Evolutionary conservation across 30 jellyfish, hydroid and myxozoan genomes (phyloP).

Genomic region (Hydractinia symbiolongicarpus): DNA sequence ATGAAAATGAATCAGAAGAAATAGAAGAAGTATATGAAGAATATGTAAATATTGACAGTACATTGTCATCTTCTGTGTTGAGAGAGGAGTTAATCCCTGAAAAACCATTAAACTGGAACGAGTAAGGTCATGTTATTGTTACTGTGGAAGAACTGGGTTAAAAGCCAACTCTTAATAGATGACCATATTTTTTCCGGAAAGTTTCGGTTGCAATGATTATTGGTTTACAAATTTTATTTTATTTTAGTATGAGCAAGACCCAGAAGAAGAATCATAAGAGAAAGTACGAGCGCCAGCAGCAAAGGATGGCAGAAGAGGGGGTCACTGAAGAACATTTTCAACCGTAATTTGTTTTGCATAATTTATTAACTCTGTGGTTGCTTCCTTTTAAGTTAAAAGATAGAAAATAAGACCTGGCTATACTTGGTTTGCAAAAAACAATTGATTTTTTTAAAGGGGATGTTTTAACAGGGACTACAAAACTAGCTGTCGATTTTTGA

Average conservation of each 20-base stretch:
- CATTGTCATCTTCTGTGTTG: conserved; percentile 11
- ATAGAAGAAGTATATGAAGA: background rate
- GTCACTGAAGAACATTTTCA: conserved; percentile 21
- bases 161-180: background rate
- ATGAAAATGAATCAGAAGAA: background rate
- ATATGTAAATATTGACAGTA: background rate
- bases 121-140: conserved; percentile 30
- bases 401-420: background rate
- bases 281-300: conserved; percentile 52
- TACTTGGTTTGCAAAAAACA: background rate
- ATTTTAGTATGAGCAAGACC: conserved; percentile 49
- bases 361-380: background rate
- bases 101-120: conserved; percentile 72
- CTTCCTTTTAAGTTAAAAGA: background rate
- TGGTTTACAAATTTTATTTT: background rate
- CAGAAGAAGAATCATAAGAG: conserved; percentile 64
- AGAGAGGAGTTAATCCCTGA: conserved; percentile 51
- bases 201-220: background rate
- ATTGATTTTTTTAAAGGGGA: background rate
- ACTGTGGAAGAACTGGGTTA: no score
- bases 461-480: no score
- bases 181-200: background rate
- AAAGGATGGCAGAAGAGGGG: conserved; percentile 46
- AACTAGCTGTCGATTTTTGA: no score
- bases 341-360: conserved; percentile 19